Evolutionary conservation across 2,113 vertebrate species (phyloP).

Genomic region (Piprites chloris): DNA sequence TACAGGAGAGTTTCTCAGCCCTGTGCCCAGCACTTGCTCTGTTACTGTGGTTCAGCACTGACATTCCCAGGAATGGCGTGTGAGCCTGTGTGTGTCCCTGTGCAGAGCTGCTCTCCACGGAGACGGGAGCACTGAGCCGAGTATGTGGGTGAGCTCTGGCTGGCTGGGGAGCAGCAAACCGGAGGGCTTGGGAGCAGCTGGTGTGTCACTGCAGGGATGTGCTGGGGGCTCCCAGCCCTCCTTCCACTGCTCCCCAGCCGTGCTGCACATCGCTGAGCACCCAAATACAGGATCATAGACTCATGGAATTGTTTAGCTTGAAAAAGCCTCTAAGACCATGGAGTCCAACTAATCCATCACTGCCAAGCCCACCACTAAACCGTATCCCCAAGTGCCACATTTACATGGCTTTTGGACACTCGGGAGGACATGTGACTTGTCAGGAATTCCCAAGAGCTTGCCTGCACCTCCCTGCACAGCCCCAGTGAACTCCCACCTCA

Average conservation of each 20-base stretch:
- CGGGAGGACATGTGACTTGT: background rate
- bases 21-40: background rate
- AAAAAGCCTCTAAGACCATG: background rate
- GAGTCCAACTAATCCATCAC: background rate
- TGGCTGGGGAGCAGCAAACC: background rate
- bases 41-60: background rate
- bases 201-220: accelerated
- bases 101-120: background rate
- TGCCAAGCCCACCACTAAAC: background rate
- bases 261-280: background rate
- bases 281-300: background rate
- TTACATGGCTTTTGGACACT: background rate
- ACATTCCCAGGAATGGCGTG: accelerated
- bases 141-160: background rate
- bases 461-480: background rate
- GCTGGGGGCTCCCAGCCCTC: background rate
- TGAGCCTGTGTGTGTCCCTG: background rate
- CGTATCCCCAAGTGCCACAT: background rate
- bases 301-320: accelerated
- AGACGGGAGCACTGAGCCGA: background rate
- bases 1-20: background rate
- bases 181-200: accelerated
- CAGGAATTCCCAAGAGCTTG: background rate
- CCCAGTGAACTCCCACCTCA: background rate
- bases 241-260: background rate